Evolutionary conservation across 1,140 invertebrate species (phyloP).

Genomic region (Thalassaphorura encarpata): DNA sequence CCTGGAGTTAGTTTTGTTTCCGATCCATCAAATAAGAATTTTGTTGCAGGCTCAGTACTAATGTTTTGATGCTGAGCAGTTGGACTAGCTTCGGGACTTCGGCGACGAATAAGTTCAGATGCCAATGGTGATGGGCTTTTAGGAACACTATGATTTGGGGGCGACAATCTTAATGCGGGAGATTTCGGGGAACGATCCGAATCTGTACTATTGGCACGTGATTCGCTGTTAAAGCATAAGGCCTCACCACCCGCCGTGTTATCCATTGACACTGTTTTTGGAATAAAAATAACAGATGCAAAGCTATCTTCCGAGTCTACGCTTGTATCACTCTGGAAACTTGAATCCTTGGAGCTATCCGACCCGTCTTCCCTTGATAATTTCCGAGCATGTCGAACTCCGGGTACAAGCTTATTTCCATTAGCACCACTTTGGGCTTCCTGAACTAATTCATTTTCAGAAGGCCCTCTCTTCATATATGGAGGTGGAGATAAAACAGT

Average conservation of each 20-base stretch:
- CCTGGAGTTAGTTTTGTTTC: conserved; percentile 10
- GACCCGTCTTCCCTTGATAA: conserved; percentile 72
- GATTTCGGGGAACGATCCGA: conserved; percentile 30
- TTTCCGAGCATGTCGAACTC: conserved; percentile 44
- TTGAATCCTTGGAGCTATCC: conserved; percentile 82
- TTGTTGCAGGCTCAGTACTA: neutral
- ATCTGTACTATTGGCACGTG: conserved; percentile 31
- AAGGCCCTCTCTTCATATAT: conserved; percentile 20
- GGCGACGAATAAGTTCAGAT: conserved; percentile 12
- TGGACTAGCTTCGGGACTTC: conserved; percentile 28
- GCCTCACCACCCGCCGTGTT: neutral
- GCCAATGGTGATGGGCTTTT: conserved; percentile 28
- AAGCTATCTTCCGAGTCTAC: conserved; percentile 87
- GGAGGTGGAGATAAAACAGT: conserved; percentile 22
- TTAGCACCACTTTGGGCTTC: too few species aligned
- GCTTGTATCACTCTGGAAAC: conserved; percentile 82
- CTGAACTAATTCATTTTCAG: conserved; percentile 21
- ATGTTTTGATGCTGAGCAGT: conserved; percentile 5
- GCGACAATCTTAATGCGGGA: conserved; percentile 26
- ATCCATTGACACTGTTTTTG: conserved; percentile 9
- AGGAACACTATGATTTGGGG: conserved; percentile 26
- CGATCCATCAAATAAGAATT: conserved; percentile 29
- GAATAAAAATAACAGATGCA: conserved; percentile 62
- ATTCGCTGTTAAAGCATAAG: conserved; percentile 17
- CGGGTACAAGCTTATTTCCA: conserved; percentile 35